These are phyloP conservation scores for Goniozus legneri DNA, from an alignment of 1,140 invertebrate species.

Conservation along the genomic window DNA sequence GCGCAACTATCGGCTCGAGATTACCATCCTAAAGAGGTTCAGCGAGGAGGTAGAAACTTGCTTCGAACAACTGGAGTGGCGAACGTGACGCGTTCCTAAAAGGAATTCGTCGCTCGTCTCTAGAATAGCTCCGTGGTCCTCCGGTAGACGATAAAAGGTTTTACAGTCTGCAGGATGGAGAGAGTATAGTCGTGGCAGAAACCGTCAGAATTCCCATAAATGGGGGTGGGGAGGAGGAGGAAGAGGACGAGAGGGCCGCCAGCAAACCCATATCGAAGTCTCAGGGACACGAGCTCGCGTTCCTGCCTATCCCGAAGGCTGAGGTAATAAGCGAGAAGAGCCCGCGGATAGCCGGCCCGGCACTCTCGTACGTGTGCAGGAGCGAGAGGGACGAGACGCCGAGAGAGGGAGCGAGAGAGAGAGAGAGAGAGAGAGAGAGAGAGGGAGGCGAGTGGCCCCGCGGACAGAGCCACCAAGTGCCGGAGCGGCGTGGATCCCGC, in stretches of 20 bases:
- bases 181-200: too few species aligned
- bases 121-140: neutral
- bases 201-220: neutral
- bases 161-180: neutral
- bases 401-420: too few species aligned
- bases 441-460: slow-evolving; percentile 1
- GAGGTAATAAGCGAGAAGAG: neutral
- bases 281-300: neutral
- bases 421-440: neutral
- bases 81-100: neutral
- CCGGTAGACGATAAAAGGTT: neutral
- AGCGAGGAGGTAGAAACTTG: too few species aligned
- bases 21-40: too few species aligned
- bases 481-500: slow-evolving; percentile 22
- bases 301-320: neutral
- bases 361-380: too few species aligned
- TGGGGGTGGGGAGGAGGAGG: too few species aligned
- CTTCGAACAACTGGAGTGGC: neutral
- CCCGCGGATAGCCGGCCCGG: too few species aligned
- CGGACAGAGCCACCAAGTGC: slow-evolving; percentile 14
- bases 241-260: neutral
- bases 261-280: neutral
- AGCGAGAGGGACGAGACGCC: too few species aligned
- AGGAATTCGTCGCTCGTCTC: neutral
- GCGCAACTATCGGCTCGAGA: too few species aligned